Percentiles rank a stretch among this genome's conserved stretches.
Evolutionary conservation across 2,113 vertebrate genomes (phyloP).

Genomic region (Oenanthe oenanthe): DNA sequence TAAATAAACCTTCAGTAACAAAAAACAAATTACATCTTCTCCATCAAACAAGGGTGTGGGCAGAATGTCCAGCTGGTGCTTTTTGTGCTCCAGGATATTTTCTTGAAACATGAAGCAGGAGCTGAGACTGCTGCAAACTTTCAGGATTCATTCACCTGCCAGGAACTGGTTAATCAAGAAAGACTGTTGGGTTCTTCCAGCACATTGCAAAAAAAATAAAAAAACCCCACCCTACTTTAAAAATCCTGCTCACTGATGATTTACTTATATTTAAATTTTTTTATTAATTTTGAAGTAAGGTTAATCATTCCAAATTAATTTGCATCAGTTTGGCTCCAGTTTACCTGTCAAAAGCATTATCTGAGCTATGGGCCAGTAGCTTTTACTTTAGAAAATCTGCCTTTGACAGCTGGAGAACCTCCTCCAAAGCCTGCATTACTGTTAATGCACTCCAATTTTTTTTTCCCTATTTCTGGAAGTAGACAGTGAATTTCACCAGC

Average conservation of each 20-base stretch:
- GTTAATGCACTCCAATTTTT: background rate
- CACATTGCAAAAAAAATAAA: background rate
- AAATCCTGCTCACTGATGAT: background rate
- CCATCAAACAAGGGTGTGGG: background rate
- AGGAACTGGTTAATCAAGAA: background rate
- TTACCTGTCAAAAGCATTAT: background rate
- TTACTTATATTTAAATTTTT: accelerated
- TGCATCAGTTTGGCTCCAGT: background rate
- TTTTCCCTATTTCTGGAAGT: background rate
- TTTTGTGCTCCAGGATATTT: background rate
- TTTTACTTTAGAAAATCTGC: background rate
- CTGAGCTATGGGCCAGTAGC: background rate
- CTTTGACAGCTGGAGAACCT: background rate
- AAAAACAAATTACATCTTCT: background rate
- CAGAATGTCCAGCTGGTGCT: background rate
- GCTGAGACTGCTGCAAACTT: background rate
- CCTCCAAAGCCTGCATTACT: background rate
- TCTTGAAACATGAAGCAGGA: background rate
- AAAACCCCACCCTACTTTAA: background rate
- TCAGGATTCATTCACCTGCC: background rate
- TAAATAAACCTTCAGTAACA: background rate
- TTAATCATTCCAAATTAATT: background rate
- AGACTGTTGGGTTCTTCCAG: background rate
- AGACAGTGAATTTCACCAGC: background rate
- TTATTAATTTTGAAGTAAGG: background rate